These are phyloP conservation scores for Caenorhabditis angaria DNA, from an alignment of 2,888 invertebrate genomes.

Conservation along the genomic window DNA sequence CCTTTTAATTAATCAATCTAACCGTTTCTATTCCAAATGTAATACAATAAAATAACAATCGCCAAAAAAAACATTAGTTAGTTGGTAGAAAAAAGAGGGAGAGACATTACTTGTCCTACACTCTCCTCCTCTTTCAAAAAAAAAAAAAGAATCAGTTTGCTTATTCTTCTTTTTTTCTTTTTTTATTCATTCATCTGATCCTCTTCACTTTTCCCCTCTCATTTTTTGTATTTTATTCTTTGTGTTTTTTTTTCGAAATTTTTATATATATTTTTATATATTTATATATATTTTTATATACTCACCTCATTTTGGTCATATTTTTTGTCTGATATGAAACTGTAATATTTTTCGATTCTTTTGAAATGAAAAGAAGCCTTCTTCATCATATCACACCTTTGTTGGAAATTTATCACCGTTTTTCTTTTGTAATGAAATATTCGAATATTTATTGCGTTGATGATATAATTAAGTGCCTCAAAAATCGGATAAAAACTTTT, in stretches of 20 bases:
- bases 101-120: not conserved
- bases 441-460: not conserved
- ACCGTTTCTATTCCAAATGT: not conserved
- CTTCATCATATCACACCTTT: not conserved
- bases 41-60: not conserved
- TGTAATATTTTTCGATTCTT: slow-evolving; percentile 2
- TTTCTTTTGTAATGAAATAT: not conserved
- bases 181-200: slow-evolving; percentile 8
- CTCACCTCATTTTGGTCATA: not conserved
- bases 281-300: not conserved
- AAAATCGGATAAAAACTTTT: not conserved
- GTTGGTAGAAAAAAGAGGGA: not conserved
- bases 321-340: not conserved
- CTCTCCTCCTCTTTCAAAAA: not conserved
- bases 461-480: not conserved
- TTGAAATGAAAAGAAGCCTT: slow-evolving; percentile 2
- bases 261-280: not conserved
- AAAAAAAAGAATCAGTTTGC: not conserved
- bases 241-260: not conserved
- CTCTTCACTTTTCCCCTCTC: slow-evolving; percentile 14
- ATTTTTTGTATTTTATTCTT: slow-evolving; percentile 9
- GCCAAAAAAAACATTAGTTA: slow-evolving; percentile 3
- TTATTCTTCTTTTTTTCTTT: not conserved
- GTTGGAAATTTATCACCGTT: not conserved
- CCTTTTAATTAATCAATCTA: not conserved